Evolutionary conservation across 2,113 vertebrate genomes (phyloP).

Genomic region (Takifugu flavidus): DNA sequence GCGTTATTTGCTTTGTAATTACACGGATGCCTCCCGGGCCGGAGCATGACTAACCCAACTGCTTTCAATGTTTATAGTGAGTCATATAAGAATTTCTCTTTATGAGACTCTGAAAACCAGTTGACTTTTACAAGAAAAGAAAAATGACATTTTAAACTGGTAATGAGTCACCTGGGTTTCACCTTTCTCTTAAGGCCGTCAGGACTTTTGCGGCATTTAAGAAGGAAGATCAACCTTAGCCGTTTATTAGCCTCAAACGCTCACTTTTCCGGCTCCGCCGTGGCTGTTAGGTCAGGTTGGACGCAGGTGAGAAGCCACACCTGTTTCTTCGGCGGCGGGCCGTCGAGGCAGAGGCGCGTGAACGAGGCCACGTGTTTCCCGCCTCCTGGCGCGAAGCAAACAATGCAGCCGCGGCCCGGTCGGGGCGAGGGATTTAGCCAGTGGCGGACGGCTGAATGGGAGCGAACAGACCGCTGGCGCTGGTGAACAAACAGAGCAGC

Average conservation of each 20-base stretch:
- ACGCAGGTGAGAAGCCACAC: slow-evolving; percentile 47
- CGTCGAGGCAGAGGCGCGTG: slow-evolving; percentile 6
- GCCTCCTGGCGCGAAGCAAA: slow-evolving; percentile 59
- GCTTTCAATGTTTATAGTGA: slow-evolving; percentile 18
- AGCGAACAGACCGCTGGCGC: slow-evolving; percentile 66
- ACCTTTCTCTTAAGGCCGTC: too few species aligned
- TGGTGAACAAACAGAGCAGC: slow-evolving; percentile 70
- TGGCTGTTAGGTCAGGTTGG: neutral
- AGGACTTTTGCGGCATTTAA: too few species aligned
- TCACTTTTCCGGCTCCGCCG: neutral
- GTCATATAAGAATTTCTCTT: slow-evolving; percentile 20
- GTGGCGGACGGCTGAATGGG: slow-evolving; percentile 60
- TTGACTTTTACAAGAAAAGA: neutral
- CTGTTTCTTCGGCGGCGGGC: slow-evolving; percentile 10
- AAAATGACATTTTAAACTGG: too few species aligned
- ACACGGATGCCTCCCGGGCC: slow-evolving; percentile 20
- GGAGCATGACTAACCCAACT: slow-evolving; percentile 12
- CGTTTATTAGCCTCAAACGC: too few species aligned
- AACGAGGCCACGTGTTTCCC: slow-evolving; percentile 50
- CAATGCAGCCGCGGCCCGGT: slow-evolving; percentile 39
- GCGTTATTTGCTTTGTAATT: slow-evolving; percentile 15
- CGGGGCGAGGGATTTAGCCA: slow-evolving; percentile 56
- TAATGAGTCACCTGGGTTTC: too few species aligned
- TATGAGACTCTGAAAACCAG: neutral
- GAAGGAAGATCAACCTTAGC: too few species aligned